Evolutionary conservation across 1,140 invertebrate species (phyloP).

Genomic region (Orchesella cincta): DNA sequence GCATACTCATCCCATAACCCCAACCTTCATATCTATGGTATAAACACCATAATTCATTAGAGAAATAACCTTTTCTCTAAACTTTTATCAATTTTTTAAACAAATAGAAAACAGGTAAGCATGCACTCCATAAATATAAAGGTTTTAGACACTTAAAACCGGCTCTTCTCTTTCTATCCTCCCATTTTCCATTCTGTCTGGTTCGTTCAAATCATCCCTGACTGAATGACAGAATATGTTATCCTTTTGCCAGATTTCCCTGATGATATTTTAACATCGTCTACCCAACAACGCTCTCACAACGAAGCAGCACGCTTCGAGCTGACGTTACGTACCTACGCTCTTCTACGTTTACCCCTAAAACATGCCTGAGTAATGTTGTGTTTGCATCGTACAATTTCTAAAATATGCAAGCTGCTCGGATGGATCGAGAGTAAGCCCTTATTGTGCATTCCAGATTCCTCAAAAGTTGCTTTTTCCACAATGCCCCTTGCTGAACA

Average conservation of each 20-base stretch:
- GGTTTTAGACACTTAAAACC: conserved; percentile 23
- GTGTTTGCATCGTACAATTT: no score
- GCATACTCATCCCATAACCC: not conserved
- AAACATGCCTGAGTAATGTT: no score
- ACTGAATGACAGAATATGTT: not conserved
- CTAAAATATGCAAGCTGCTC: no score
- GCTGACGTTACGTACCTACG: no score
- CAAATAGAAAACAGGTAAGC: not conserved
- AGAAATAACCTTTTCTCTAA: not conserved
- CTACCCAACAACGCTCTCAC: no score
- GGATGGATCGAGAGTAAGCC: no score
- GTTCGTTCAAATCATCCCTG: conserved; percentile 1
- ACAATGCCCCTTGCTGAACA: conserved; percentile 4
- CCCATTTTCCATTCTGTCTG: not conserved
- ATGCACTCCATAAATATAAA: not conserved
- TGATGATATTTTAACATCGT: not conserved
- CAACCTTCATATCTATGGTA: not conserved
- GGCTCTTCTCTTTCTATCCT: not conserved
- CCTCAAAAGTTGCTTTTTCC: not conserved
- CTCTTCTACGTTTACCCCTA: no score
- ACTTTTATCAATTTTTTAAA: conserved; percentile 16
- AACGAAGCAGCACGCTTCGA: no score
- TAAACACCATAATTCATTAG: not conserved
- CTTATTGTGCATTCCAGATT: conserved; percentile 15
- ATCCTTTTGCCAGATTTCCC: not conserved